Evolutionary conservation across 2,113 vertebrate genomes (phyloP).

Genomic region (Crotalus tigris): DNA sequence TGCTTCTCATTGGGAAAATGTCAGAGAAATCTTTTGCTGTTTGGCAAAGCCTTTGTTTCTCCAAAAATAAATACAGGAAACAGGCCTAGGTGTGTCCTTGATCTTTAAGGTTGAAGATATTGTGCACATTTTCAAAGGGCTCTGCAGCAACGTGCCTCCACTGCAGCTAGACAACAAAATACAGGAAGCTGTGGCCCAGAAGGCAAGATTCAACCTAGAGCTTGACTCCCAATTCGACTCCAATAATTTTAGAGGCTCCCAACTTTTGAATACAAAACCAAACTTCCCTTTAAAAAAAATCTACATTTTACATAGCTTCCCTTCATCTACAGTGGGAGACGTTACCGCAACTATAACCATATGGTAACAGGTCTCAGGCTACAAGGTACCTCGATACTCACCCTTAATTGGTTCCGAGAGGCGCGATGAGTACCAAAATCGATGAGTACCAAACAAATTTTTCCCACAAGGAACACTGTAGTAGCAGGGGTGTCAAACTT

Average conservation of each 20-base stretch:
- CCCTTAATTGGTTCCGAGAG: background rate
- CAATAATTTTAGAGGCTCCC: background rate
- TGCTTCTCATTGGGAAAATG: background rate
- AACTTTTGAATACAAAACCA: background rate
- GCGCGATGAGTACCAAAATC: background rate
- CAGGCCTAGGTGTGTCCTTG: conserved; percentile 62
- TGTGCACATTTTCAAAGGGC: conserved; percentile 68
- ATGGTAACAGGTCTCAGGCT: background rate
- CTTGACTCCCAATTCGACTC: background rate
- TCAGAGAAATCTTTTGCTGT: background rate
- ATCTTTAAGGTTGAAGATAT: conserved; percentile 62
- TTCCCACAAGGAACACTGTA: background rate
- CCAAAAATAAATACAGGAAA: conserved; percentile 70
- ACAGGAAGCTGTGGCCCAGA: conserved; percentile 58
- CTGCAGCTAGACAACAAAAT: conserved; percentile 64
- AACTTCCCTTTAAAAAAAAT: background rate
- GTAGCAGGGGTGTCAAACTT: background rate
- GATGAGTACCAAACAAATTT: background rate
- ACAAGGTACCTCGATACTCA: background rate
- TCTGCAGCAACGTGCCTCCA: conserved; percentile 61
- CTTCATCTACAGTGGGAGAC: background rate
- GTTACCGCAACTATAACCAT: background rate
- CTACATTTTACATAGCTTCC: background rate
- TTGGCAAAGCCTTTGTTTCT: conserved; percentile 33
- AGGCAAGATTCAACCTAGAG: background rate